Conservation (phyloP, 1,140 invertebrate species). For the Spodoptera frugiperda region DNA sequence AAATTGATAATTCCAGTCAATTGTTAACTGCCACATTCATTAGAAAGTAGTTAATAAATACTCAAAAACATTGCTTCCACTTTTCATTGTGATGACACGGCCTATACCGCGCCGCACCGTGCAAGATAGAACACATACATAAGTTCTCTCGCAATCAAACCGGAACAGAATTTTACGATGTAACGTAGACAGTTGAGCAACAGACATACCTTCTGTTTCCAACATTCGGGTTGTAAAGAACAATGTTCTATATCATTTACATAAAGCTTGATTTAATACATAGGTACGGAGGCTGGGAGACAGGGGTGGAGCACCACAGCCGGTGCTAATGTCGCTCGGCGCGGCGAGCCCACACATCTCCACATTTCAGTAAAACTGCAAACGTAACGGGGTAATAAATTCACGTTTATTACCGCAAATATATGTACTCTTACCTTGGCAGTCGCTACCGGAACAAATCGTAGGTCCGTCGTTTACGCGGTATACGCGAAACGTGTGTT, state of each 20-base stretch:
- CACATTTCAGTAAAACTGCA: slow-evolving; percentile 82
- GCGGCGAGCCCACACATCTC: slow-evolving; percentile 72
- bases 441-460: slow-evolving; percentile 78
- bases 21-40: too few relatives aligned
- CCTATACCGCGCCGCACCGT: not conserved
- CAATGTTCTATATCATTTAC: slow-evolving; percentile 48
- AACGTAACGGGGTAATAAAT: slow-evolving; percentile 82
- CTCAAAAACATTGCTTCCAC: not conserved
- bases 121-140: not conserved
- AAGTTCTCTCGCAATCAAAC: slow-evolving; percentile 37
- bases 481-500: slow-evolving; percentile 64
- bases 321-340: slow-evolving; percentile 68
- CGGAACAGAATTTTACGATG: slow-evolving; percentile 36
- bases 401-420: slow-evolving; percentile 83
- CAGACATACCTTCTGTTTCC: slow-evolving; percentile 39
- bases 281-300: slow-evolving; percentile 52
- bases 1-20: too few relatives aligned
- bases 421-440: slow-evolving; percentile 70
- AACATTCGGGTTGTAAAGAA: slow-evolving; percentile 45
- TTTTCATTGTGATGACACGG: not conserved
- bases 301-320: slow-evolving; percentile 51
- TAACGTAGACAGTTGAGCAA: slow-evolving; percentile 34
- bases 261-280: slow-evolving; percentile 67
- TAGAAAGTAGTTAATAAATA: too few relatives aligned
- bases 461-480: slow-evolving; percentile 62